Conservation (phyloP, 2,113 vertebrate species). For the Saccopteryx leptura region DNA sequence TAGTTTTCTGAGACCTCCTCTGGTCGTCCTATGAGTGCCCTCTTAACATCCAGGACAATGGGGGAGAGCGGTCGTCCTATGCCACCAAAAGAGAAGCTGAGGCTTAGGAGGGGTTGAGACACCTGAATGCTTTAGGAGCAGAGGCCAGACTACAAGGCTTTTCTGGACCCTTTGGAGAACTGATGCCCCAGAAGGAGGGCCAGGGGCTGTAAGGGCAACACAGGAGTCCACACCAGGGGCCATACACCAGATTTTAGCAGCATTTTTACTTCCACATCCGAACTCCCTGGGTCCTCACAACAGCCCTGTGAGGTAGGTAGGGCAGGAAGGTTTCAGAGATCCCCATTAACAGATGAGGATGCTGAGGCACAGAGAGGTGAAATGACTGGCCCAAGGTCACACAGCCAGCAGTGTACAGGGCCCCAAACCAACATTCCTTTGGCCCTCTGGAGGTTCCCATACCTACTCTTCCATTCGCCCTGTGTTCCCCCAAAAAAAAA, state of each 20-base stretch:
- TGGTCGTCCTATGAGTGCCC: not conserved
- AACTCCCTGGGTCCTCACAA: conserved; percentile 79
- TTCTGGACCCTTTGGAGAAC: not conserved
- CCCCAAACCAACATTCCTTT: not conserved
- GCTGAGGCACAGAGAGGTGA: conserved; percentile 83
- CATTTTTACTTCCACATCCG: conserved; percentile 75
- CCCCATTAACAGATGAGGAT: conserved; percentile 78
- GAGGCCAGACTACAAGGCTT: not conserved
- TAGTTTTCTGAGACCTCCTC: conserved; percentile 29
- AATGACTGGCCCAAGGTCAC: conserved; percentile 67
- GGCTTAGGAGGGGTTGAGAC: not conserved
- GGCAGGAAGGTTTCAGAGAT: conserved; percentile 74
- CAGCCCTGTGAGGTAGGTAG: conserved; percentile 84
- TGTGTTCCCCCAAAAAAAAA: conserved; percentile 14
- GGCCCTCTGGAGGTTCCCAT: not conserved
- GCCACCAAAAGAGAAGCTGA: conserved; percentile 29
- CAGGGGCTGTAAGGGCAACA: not conserved
- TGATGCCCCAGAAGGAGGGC: not conserved
- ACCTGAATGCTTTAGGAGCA: not conserved
- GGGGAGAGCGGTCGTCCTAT: not conserved
- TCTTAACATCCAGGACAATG: not conserved
- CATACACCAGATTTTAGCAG: conserved; percentile 51
- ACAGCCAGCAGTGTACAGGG: conserved; percentile 32
- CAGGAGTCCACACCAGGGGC: not conserved
- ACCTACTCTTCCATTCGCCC: not conserved